Conservation (phyloP, 2,113 vertebrate genomes). For the Chlamydotis undulata region DNA sequence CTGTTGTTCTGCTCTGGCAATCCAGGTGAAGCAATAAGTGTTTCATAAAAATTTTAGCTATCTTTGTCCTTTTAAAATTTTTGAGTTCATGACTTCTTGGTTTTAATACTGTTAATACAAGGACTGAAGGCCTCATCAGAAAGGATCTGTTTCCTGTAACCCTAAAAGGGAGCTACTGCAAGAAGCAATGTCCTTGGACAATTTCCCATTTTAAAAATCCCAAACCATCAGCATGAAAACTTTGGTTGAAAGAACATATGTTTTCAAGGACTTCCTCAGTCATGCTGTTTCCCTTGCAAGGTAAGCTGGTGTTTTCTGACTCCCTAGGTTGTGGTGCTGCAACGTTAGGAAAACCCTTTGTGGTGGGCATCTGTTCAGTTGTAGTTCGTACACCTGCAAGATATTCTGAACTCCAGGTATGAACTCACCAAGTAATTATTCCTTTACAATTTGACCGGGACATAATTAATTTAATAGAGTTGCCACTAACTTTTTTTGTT, state of each 20-base stretch:
- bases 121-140: not conserved
- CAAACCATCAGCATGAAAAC: not conserved
- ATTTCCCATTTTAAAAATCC: not conserved
- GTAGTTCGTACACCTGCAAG: not conserved
- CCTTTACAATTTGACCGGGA: not conserved
- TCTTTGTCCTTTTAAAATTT: not conserved
- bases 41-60: not conserved
- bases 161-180: not conserved
- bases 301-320: constrained; percentile 31
- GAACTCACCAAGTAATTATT: not conserved
- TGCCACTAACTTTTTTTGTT: not conserved
- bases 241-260: constrained; percentile 41
- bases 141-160: not conserved
- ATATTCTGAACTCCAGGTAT: not conserved
- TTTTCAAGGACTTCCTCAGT: constrained; percentile 65
- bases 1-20: not conserved
- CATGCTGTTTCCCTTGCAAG: constrained; percentile 45
- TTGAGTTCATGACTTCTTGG: not conserved
- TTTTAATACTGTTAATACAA: not conserved
- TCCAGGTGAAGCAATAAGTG: not conserved
- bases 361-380: constrained; percentile 49
- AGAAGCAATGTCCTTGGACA: constrained; percentile 9
- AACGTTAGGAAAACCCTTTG: constrained; percentile 19
- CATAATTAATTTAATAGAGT: not conserved
- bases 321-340: constrained; percentile 25